Base-by-base conservation (phyloP, 1,140 invertebrate species). In the Pomacea maculata region DNA sequence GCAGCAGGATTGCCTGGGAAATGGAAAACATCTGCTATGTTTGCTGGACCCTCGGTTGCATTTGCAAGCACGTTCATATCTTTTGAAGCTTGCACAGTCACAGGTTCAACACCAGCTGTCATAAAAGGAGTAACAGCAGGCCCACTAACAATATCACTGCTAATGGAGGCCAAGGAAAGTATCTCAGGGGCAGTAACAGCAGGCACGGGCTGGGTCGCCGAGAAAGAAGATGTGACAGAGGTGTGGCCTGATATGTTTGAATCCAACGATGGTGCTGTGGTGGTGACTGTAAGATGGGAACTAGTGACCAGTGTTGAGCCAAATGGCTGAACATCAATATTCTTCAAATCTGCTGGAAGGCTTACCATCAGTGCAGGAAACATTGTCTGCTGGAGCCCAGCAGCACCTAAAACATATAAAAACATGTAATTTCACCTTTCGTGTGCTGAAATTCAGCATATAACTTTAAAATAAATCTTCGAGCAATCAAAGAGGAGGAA, bases 231-330 rank as follows among this genome's bases (percentile, higher is more conserved):
- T 21, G 65, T 29, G 21, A 70, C 77, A 6, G 61, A 54, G 29
- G 75, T 78, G 77, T 67, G 64, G 52, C 45, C 70, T 1, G 77
- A 68, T n/a, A 71, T 70, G 77, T 19, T 55, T 17, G 77, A 67
- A 70, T 15, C 67, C 65, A 34, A 45, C 14, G 54, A 67, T 52
- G 21, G 77, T 15, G 65, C 54, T 15, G 77, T 34, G 67, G 52
- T 70, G 54, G 77, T 70, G 45, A 12, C 68, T 65, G 55, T 57
- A 19, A 67, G 34, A 52, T 78, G 77, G 65, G 77, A 70, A 34
- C 34, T 65, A 65, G 19, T 77, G 19, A 61, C 25, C 57, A 64
- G 54, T 21, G 77, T 19, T 3, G 77, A 57, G 52, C 19, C 57
- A 54, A 78, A 78, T n/a, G 54, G 15, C 12, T 55, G 25, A n/a